A percentile compares a stretch with the other conserved stretches of the same genome.
phyloP scores from a whole-genome alignment of 2,113 vertebrate genomes.

The Protomyctophum bolini region DNA sequence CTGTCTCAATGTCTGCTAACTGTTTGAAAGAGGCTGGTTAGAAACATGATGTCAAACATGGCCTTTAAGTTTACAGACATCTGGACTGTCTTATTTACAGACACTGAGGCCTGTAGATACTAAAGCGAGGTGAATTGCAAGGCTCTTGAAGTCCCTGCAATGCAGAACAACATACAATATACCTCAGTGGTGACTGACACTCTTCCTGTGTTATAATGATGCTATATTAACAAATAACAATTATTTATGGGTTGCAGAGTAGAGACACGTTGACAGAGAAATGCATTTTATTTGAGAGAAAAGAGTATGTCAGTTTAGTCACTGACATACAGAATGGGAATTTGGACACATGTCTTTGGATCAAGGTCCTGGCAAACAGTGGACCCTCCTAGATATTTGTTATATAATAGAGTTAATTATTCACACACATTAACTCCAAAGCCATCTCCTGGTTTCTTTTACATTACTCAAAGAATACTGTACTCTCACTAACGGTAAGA shows the following conservation, averaged over 20 bases:
- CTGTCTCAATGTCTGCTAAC: slow-evolving; percentile 10
- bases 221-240: slow-evolving; percentile 44
- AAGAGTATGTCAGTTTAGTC: background rate
- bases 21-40: background rate
- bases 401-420: too few species aligned
- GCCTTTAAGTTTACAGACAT: slow-evolving; percentile 10
- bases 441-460: background rate
- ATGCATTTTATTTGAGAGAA: slow-evolving; percentile 1
- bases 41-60: slow-evolving; percentile 1
- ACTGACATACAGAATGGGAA: background rate
- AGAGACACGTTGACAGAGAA: slow-evolving; percentile 48
- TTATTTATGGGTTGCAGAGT: slow-evolving; percentile 45
- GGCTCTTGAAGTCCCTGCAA: slow-evolving; percentile 22
- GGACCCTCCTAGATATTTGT: too few species aligned
- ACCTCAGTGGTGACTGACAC: slow-evolving; percentile 41
- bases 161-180: slow-evolving; percentile 12
- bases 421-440: too few species aligned
- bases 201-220: slow-evolving; percentile 68
- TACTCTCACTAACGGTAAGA: background rate
- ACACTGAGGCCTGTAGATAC: background rate
- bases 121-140: slow-evolving; percentile 31
- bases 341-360: too few species aligned
- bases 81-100: background rate
- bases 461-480: slow-evolving; percentile 4
- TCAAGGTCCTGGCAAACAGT: too few species aligned